A percentile compares a stretch with the other conserved stretches of the same genome.
Conservation (phyloP, 2,113 vertebrate genomes). For the Zosterops lateralis region DNA sequence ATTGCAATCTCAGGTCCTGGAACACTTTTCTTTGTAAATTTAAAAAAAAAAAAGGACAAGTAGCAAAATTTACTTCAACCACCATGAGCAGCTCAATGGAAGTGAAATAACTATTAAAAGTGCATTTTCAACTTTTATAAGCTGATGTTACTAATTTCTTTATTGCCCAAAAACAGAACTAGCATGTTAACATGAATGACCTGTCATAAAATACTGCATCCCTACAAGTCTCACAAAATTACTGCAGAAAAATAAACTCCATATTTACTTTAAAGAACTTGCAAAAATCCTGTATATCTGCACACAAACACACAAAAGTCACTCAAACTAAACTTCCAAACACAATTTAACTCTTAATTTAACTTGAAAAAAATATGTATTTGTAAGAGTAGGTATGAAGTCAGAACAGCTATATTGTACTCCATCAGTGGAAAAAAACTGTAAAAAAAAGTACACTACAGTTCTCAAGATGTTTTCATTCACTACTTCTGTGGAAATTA, state of each 20-base stretch:
- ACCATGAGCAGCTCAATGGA: background rate
- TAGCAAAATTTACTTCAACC: background rate
- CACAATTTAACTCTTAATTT: background rate
- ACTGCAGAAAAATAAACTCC: background rate
- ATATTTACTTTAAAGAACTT: background rate
- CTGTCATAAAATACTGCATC: background rate
- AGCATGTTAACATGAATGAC: background rate
- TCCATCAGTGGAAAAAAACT: background rate
- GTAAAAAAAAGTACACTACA: background rate
- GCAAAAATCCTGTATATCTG: background rate
- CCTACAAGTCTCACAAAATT: background rate
- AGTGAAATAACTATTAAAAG: background rate
- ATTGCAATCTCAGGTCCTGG: background rate
- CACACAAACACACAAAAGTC: background rate
- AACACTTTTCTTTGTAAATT: background rate
- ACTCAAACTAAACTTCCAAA: background rate
- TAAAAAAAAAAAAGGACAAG: background rate
- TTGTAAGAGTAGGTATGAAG: background rate
- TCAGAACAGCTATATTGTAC: background rate
- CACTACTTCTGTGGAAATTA: background rate
- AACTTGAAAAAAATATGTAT: background rate
- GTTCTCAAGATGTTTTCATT: background rate
- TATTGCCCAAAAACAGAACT: background rate
- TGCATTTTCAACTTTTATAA: background rate
- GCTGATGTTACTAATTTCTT: background rate